Base-by-base conservation (phyloP, 2,797 vertebrate genomes). In the Antrozous pallidus region DNA sequence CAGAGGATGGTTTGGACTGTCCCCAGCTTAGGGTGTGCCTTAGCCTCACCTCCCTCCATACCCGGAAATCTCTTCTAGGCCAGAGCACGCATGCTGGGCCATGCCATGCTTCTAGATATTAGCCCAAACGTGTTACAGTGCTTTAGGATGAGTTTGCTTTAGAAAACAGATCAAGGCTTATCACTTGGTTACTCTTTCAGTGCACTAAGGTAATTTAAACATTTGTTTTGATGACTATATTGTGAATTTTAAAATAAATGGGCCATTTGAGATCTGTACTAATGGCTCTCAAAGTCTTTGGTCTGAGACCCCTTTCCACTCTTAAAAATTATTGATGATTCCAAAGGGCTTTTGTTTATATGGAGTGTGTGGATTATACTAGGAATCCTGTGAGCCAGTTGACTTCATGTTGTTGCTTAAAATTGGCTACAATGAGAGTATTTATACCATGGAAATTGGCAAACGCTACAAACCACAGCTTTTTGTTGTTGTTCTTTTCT, bases 351-450 rank as follows among this genome's bases (percentile, higher is more conserved):
- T 92, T 73, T 51, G 28, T 61, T 42, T 88, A 12, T 70, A 3
- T 81, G 73, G 42, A 51, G 45, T 70, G 47, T 94, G 47, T 92
- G 51, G 38, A 49, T 81, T 89, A 13, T 45, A 42, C 73, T 31
- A 61, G 56, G 83, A 93, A 54, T 90, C 47, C 70, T 93, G 36
- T 47, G 31, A 94, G 31, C 73, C 38, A 10, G 8, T 69, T 90
- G 49, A 78, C 40, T 87, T 94, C 42, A 40, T 18, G 10, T 40
- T 97, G 79, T 84, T 47, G 18, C 75, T 81, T 94, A 67, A 91
- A 92, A 80, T 45, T 77, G 70, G 88, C 61, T 67, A 58, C 22
- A 86, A n/a, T 88, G 47, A 80, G 71, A 93, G 40, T 56, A 94
- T 81, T 88, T 84, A 78, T 51, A 47, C 63, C 61, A 54, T 33